Conservation (phyloP, 92 coral and sea anemone genomes). For the Parazoanthus swiftii region DNA sequence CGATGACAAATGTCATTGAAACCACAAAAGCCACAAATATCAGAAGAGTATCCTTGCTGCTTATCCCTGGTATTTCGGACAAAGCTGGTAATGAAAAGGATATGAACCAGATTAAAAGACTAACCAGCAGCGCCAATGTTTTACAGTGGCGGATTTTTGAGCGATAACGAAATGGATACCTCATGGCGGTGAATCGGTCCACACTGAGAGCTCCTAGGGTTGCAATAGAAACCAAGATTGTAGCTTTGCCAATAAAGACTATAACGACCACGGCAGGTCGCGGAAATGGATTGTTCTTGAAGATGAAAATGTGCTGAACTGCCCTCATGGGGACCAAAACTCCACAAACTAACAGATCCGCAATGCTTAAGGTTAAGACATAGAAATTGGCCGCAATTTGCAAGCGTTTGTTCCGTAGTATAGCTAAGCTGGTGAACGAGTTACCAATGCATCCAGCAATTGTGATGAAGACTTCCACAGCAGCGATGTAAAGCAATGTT, state of each 20-base stretch:
- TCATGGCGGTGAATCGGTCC: constrained; percentile 53
- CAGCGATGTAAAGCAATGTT: constrained; percentile 27
- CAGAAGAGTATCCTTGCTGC: constrained; percentile 45
- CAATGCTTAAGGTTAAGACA: constrained; percentile 51
- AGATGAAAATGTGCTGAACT: constrained; percentile 50
- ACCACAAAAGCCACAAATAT: constrained; percentile 53
- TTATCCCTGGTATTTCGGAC: constrained; percentile 53
- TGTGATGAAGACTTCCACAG: constrained; percentile 48
- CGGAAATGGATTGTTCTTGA: constrained; percentile 30
- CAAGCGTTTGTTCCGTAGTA: constrained; percentile 50
- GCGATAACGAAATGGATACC: constrained; percentile 56
- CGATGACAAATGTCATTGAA: constrained; percentile 51
- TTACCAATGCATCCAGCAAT: constrained; percentile 56
- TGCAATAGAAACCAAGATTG: constrained; percentile 51
- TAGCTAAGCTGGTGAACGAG: constrained; percentile 48
- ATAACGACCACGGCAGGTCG: constrained; percentile 38
- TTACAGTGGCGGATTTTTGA: constrained; percentile 41
- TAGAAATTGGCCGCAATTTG: constrained; percentile 60
- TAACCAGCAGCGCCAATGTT: constrained; percentile 19
- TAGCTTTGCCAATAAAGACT: constrained; percentile 58
- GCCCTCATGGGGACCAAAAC: constrained; percentile 63
- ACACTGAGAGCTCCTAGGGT: constrained; percentile 53
- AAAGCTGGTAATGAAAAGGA: constrained; percentile 52
- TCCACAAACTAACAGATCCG: constrained; percentile 55
- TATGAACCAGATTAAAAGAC: constrained; percentile 37